These are phyloP conservation scores for Anticlea derivata DNA, from an alignment of 2,888 invertebrate genomes.

Conservation along the genomic window DNA sequence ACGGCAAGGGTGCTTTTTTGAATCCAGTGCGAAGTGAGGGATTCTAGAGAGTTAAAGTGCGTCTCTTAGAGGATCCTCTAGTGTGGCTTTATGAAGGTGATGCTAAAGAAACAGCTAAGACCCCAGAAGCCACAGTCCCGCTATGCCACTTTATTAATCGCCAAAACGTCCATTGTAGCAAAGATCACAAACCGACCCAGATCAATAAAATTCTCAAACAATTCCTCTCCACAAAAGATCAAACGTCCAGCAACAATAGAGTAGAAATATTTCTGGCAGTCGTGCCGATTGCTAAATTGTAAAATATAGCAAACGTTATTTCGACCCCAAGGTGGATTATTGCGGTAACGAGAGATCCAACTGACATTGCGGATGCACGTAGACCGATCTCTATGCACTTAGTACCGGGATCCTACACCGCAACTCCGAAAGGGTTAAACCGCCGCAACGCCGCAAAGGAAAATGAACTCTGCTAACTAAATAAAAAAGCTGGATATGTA, in stretches of 20 bases:
- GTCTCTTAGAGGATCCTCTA: too few species aligned
- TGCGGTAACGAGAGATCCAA: slow-evolving; percentile 79
- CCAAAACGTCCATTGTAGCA: neutral
- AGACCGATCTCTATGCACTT: slow-evolving; percentile 77
- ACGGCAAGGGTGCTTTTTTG: too few species aligned
- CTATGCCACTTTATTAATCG: neutral
- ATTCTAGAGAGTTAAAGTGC: too few species aligned
- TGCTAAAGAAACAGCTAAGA: too few species aligned
- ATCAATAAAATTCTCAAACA: slow-evolving; percentile 17
- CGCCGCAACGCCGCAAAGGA: slow-evolving; percentile 24
- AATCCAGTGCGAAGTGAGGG: too few species aligned
- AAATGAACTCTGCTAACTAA: slow-evolving; percentile 32
- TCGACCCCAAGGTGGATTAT: slow-evolving; percentile 72
- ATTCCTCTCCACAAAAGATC: slow-evolving; percentile 20
- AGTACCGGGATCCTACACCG: slow-evolving; percentile 52
- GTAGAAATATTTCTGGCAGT: slow-evolving; percentile 26
- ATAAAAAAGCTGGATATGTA: slow-evolving; percentile 38
- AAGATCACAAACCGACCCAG: slow-evolving; percentile 5
- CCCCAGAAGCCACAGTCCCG: too few species aligned
- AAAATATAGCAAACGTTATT: slow-evolving; percentile 68
- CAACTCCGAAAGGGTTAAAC: slow-evolving; percentile 42
- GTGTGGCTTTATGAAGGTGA: too few species aligned
- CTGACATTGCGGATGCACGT: slow-evolving; percentile 79
- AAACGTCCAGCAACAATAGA: slow-evolving; percentile 28
- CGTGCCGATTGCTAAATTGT: slow-evolving; percentile 55